Evolutionary conservation across 2,113 vertebrate genomes (phyloP), one percentile per base, ranked within the genome.

Genomic region (Urocynchramus pylzowi): DNA sequence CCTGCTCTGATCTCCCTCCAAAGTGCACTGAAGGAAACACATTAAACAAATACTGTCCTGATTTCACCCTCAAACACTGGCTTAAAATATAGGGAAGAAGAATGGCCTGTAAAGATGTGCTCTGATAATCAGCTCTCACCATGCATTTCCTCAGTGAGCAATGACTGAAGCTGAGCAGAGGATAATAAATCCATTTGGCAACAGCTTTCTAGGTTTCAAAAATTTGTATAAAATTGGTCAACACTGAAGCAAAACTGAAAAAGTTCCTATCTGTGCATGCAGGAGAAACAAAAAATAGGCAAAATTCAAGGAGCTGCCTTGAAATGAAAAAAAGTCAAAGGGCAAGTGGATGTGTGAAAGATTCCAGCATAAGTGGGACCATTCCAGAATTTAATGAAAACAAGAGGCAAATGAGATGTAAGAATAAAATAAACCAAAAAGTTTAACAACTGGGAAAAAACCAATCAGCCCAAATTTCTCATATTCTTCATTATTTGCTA

Each of bases 61-160:
- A 75, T 89, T 95, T 77, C 31, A 50, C 42, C 81, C 21, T 47
- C 67, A 78, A 85, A 69, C 61, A 10, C 9, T 49, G 35, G 78
- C 52, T 84, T 44, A 74, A 52, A 71, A 37, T 8, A 19, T 0
- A 85, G 71, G 64, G 44, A 81, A 77, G 33, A 70, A 67, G 71
- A 70, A 53, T 63, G 67, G 59, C 68, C 27, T 31, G 53, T 60
- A 37, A 96, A 93, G 91, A 94, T 11, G 54, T 27, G 30, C 64
- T 79, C 89, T 86, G 87, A 87, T 94, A 94, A 95, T 94, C 92
- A 77, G 87, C 45, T 45, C 83, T 87, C 73, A 47, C 23, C 10
- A 35, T 47, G 57, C 61, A 49, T 80, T 52, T 87, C 41, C 56
- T 77, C 64, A 60, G 44, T 5, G 8, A 30, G 57, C 37, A 78